Conservation (phyloP, 2,888 invertebrate species). For the Trichogramma dendrolimi region DNA sequence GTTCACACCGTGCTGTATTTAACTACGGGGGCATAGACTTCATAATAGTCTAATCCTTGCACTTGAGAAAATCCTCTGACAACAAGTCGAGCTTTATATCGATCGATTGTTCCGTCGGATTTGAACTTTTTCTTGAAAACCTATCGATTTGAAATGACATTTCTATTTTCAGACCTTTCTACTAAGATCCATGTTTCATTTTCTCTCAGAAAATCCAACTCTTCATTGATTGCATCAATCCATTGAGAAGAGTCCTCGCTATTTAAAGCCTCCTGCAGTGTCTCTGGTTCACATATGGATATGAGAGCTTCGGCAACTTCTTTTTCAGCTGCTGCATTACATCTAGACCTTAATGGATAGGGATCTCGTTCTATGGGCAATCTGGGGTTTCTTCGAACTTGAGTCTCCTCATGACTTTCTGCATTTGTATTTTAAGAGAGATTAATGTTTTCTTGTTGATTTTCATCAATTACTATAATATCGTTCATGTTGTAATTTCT, state of each 20-base stretch:
- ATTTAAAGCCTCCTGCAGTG: slow-evolving; percentile 12
- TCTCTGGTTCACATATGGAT: slow-evolving; percentile 5
- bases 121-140: slow-evolving; percentile 31
- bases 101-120: slow-evolving; percentile 23
- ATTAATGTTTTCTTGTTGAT: background rate
- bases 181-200: slow-evolving; percentile 11
- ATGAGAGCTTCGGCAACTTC: slow-evolving; percentile 5
- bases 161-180: slow-evolving; percentile 1
- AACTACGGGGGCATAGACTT: background rate
- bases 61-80: slow-evolving; percentile 30
- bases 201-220: slow-evolving; percentile 3
- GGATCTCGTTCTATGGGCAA: slow-evolving; percentile 1
- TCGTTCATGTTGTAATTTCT: background rate
- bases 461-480: background rate
- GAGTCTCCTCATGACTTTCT: background rate
- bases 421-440: background rate
- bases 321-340: background rate
- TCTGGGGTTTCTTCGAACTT: slow-evolving; percentile 4
- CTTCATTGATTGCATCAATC: slow-evolving; percentile 17
- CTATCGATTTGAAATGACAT: slow-evolving; percentile 28
- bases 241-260: slow-evolving; percentile 5
- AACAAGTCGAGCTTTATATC: slow-evolving; percentile 32
- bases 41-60: slow-evolving; percentile 7
- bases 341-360: background rate
- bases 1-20: background rate